Conservation (phyloP, 2,797 vertebrate species). For the Mico argentatus region DNA sequence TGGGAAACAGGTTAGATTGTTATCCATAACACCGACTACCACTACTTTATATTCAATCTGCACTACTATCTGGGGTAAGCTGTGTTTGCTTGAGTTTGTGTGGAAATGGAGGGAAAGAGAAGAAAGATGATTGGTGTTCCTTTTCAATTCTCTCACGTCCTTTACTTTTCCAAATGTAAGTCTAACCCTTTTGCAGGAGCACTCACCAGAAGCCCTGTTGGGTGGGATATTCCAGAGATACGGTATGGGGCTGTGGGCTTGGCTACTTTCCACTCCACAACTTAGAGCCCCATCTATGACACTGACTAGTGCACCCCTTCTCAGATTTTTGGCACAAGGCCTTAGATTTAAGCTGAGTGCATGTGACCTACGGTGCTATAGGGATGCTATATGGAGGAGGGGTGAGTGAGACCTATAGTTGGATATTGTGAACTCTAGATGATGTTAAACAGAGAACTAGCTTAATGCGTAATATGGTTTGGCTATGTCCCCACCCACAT, state of each 20-base stretch:
- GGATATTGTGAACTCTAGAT: not conserved
- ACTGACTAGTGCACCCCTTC: not conserved
- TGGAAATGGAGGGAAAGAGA: not conserved
- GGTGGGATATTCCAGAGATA: not conserved
- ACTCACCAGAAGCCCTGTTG: not conserved
- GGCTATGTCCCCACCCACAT: no score
- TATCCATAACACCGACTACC: not conserved
- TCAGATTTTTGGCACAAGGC: not conserved
- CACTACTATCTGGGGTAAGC: not conserved
- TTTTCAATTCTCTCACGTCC: not conserved
- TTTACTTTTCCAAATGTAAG: not conserved
- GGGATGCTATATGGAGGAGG: not conserved
- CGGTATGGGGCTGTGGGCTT: not conserved
- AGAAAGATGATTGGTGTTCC: not conserved
- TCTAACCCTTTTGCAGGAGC: not conserved
- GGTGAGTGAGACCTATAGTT: not conserved
- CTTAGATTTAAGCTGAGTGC: not conserved
- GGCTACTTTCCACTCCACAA: not conserved
- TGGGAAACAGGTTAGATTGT: not conserved
- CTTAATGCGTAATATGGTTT: not conserved
- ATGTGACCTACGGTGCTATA: no score
- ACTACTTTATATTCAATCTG: not conserved
- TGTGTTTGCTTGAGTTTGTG: not conserved
- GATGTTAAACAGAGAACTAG: not conserved
- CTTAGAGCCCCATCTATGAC: not conserved